Conservation (phyloP, 2,888 invertebrate species). For the Heliconius aoede region DNA sequence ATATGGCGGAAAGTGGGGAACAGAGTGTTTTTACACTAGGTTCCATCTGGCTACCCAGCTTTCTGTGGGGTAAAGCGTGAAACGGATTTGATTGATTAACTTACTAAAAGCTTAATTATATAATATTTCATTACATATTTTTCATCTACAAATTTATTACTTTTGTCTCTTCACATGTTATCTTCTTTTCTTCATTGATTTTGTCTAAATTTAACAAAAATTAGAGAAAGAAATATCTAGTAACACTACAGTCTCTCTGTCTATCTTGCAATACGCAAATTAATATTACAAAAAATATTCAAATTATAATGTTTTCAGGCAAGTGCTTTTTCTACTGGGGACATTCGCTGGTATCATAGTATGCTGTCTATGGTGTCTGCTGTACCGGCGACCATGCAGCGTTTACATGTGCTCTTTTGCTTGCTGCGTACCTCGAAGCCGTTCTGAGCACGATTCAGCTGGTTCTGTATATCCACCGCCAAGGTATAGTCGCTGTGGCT, state of each 20-base stretch:
- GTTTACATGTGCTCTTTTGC: slow-evolving; percentile 67
- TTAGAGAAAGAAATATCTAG: background rate
- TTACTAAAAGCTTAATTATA: too few species aligned
- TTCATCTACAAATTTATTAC: too few species aligned
- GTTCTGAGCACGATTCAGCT: slow-evolving; percentile 90
- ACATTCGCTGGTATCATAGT: slow-evolving; percentile 87
- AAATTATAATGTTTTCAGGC: slow-evolving; percentile 66
- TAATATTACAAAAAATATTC: too few species aligned
- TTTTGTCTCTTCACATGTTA: too few species aligned
- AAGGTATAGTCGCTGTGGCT: slow-evolving; percentile 92
- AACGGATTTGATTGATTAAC: too few species aligned
- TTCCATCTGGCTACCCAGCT: too few species aligned
- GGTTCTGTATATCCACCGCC: slow-evolving; percentile 93
- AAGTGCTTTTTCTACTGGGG: slow-evolving; percentile 87
- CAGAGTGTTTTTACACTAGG: too few species aligned
- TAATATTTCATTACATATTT: too few species aligned
- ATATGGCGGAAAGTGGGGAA: too few species aligned
- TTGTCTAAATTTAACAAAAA: too few species aligned
- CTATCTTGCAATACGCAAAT: background rate
- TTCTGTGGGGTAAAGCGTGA: too few species aligned
- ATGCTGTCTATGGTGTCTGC: slow-evolving; percentile 86
- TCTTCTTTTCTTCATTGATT: too few species aligned
- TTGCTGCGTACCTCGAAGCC: slow-evolving; percentile 74
- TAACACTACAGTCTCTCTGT: background rate
- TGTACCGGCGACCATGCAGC: slow-evolving; percentile 62